phyloP scores from a whole-genome alignment of 2,113 vertebrate genomes.

The Excalfactoria chinensis region DNA sequence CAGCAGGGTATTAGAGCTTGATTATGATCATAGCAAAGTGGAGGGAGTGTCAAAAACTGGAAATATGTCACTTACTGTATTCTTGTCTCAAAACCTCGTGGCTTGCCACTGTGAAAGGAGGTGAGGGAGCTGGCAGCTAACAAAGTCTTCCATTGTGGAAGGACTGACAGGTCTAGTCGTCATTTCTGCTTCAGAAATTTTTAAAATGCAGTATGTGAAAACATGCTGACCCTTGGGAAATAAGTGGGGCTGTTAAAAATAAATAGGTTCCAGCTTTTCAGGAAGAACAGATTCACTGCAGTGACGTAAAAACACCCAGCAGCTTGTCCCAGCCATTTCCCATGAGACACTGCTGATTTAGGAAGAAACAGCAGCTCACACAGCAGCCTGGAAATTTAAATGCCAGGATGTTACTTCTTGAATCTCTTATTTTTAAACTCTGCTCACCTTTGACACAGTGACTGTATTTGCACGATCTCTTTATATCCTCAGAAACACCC shows the following conservation, averaged over 20 bases:
- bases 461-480: background rate
- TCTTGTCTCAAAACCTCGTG: background rate
- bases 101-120: background rate
- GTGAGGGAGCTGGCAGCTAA: background rate
- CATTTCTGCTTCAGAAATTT: conserved; percentile 31
- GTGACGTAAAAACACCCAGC: conserved; percentile 70
- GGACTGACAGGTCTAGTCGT: background rate
- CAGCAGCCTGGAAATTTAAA: conserved; percentile 62
- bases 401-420: conserved; percentile 28
- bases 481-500: background rate
- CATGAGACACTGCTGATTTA: conserved; percentile 40
- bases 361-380: conserved; percentile 48
- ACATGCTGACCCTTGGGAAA: conserved; percentile 49
- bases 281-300: conserved; percentile 55
- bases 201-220: conserved; percentile 45
- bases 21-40: background rate
- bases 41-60: background rate
- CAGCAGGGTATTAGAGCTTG: background rate
- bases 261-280: conserved; percentile 72
- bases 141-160: background rate
- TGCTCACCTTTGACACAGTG: conserved; percentile 34
- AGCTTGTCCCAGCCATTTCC: conserved; percentile 58
- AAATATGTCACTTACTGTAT: background rate
- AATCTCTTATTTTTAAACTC: background rate
- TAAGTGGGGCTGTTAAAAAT: conserved; percentile 59